Evolutionary conservation across 2,888 invertebrate genomes (phyloP), one percentile per base, ranked within the genome.

Genomic region (Gari tellinella): DNA sequence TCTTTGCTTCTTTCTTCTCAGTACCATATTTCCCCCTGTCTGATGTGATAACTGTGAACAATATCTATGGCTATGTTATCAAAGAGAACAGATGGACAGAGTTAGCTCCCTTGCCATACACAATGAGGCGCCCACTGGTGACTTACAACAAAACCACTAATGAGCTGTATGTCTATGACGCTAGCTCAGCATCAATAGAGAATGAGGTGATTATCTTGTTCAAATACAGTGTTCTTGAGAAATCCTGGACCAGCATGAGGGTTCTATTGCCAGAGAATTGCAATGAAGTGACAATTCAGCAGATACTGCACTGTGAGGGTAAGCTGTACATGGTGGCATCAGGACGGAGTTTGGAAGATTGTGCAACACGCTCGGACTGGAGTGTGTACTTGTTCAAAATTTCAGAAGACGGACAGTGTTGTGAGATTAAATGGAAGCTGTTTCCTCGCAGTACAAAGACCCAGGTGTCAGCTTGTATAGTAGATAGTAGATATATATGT

Each of bases 81-180:
- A 63, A 65, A 15, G 86, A 88, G 55, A 73, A 85, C 38, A 66
- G 85, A 19, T 88, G 86, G 86, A 80, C 82, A 19, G 79, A 85
- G 75, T 68, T 88, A 43, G 82, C 86, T 37, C 81, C 86, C 43
- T 67, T 88, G 48, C 87, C 87, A 12, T 77, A 74, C 51, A 63
- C 80, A 38, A 86, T 87, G 76, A 45, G 74, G 38, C 67, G 67
- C 12, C 85, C 85, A 2, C 46, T 82, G 14, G 68, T 85, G 31
- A 75, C 83, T 1, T 80, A 75, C 49, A 77, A 80, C 46, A 56
- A 66, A 10, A 55, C 56, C 12, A 75, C 70, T 10, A 77, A 73
- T 55, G 49, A 51, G 31, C 40, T 87, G 60, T 84, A 81, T 70
- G 83, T 85, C 40, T 78, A 75, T 53, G 83, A 85, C 56, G 65